phyloP scores from a whole-genome alignment of 2,888 invertebrate genomes.

The Spodoptera exigua region DNA sequence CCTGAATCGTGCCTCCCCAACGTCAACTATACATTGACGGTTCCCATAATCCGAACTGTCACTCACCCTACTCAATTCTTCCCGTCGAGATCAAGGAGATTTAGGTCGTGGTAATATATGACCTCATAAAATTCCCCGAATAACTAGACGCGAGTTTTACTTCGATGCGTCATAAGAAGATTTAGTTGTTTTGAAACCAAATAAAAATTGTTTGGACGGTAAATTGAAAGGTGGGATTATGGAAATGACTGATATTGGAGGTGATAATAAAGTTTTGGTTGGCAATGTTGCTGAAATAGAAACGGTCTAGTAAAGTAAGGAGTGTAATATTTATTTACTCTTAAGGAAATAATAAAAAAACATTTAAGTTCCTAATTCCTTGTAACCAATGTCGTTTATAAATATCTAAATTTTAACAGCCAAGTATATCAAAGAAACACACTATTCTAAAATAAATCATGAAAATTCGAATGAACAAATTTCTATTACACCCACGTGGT shows the following conservation, averaged over 20 bases:
- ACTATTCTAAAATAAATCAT: not conserved
- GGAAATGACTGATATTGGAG: constrained; percentile 33
- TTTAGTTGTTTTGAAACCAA: constrained; percentile 35
- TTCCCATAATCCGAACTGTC: constrained; percentile 68
- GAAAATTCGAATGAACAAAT: not conserved
- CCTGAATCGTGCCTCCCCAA: constrained; percentile 24
- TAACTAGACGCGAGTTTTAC: constrained; percentile 54
- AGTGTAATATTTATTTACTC: too few relatives aligned
- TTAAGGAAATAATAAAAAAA: too few relatives aligned
- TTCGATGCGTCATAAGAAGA: constrained; percentile 41
- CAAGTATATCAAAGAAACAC: too few relatives aligned
- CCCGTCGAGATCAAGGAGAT: constrained; percentile 68
- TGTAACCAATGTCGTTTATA: too few relatives aligned
- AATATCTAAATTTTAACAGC: too few relatives aligned
- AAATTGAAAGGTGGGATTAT: constrained; percentile 38
- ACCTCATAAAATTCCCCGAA: constrained; percentile 60
- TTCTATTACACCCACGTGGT: constrained; percentile 12
- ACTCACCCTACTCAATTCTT: constrained; percentile 66
- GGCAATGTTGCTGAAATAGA: not conserved
- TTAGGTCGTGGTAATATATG: constrained; percentile 67
- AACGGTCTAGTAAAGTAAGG: too few relatives aligned
- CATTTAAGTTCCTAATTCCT: too few relatives aligned
- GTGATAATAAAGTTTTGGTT: not conserved
- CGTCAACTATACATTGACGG: constrained; percentile 55
- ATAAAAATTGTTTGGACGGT: constrained; percentile 37